A percentile compares a stretch with the other conserved stretches of the same genome.
These are phyloP conservation scores for Rhea pennata DNA, from an alignment of 2,113 vertebrate genomes.

Conservation along the genomic window DNA sequence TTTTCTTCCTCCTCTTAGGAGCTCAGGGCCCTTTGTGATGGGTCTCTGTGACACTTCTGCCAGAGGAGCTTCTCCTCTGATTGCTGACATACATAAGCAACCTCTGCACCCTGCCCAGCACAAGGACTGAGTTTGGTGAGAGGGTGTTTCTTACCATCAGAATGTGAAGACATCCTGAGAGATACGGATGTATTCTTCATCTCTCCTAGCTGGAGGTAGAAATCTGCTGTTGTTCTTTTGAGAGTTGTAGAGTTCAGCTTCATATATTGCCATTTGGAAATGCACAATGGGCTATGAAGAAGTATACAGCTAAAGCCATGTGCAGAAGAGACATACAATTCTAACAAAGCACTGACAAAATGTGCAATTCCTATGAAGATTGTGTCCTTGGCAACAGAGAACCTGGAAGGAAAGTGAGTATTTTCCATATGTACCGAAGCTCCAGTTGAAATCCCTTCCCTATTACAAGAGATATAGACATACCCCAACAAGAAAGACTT, in stretches of 20 bases:
- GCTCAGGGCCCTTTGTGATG: background rate
- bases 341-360: background rate
- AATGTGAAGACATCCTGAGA: background rate
- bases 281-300: background rate
- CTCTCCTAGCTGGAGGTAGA: background rate
- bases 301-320: background rate
- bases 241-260: background rate
- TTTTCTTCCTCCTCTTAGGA: fast-evolving
- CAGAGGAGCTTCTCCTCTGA: background rate
- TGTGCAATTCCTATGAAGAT: background rate
- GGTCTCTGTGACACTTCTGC: background rate
- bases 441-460: background rate
- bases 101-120: fast-evolving
- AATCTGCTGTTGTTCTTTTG: background rate
- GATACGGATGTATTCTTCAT: background rate
- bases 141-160: background rate
- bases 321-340: background rate
- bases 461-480: background rate
- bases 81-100: fast-evolving
- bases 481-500: background rate
- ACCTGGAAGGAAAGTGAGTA: background rate
- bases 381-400: background rate
- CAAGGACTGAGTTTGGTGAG: background rate
- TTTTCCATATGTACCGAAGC: background rate
- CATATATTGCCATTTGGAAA: background rate